These are phyloP conservation scores for Ctenochaetus hawaiiensis DNA, from an alignment of 2,797 vertebrate genomes.

Conservation along the genomic window DNA sequence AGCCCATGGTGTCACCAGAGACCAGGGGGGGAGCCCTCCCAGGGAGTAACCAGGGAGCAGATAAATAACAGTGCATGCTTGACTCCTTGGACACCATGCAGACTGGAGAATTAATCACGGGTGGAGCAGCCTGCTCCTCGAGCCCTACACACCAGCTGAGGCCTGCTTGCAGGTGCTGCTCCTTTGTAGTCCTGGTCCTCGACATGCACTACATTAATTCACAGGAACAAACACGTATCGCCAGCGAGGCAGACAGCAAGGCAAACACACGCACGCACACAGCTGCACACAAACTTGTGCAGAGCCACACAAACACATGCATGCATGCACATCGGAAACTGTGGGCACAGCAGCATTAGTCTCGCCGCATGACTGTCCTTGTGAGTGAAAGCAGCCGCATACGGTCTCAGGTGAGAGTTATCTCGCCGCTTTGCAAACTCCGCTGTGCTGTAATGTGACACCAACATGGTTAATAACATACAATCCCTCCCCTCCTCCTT, in stretches of 20 bases:
- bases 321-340: conserved; percentile 24
- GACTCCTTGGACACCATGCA: conserved; percentile 58
- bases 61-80: conserved; percentile 72
- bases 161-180: conserved; percentile 29
- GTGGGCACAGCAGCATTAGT: conserved; percentile 47
- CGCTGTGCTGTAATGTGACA: conserved; percentile 65
- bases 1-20: conserved; percentile 62
- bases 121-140: background rate
- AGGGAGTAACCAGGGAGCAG: conserved; percentile 55
- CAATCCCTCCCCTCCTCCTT: conserved; percentile 20
- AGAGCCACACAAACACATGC: conserved; percentile 22
- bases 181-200: conserved; percentile 21
- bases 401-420: conserved; percentile 73
- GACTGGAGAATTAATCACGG: conserved; percentile 68
- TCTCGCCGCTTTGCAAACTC: conserved; percentile 73
- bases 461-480: conserved; percentile 70
- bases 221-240: background rate
- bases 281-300: background rate
- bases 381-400: conserved; percentile 62
- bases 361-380: conserved; percentile 63
- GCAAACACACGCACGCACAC: background rate
- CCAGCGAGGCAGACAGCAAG: conserved; percentile 6
- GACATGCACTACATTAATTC: conserved; percentile 19
- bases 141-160: conserved; percentile 64
- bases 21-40: conserved; percentile 58